Percentiles rank a stretch among this genome's conserved stretches.
Evolutionary conservation across 2,113 vertebrate species (phyloP).

Genomic region (Tamias sibiricus): DNA sequence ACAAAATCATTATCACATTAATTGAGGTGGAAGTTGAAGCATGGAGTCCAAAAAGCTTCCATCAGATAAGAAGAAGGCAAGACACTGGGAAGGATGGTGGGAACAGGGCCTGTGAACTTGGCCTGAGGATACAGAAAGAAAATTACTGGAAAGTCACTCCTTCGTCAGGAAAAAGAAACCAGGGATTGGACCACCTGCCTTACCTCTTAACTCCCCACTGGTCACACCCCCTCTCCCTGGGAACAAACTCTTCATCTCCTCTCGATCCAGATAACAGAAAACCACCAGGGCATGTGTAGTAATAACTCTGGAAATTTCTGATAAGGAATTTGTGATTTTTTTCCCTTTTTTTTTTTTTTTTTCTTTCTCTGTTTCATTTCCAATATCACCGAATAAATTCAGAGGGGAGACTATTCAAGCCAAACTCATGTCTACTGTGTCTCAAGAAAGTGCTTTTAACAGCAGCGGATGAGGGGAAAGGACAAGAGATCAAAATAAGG

Average conservation of each 20-base stretch:
- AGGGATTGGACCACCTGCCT: background rate
- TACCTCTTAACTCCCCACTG: background rate
- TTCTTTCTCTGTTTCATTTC: background rate
- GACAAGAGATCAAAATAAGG: background rate
- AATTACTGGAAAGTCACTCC: background rate
- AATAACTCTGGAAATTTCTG: constrained; percentile 7
- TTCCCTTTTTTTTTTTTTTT: no score
- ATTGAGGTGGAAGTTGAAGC: background rate
- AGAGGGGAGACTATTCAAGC: background rate
- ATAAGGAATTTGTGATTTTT: background rate
- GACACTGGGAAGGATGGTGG: background rate
- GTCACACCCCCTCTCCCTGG: background rate
- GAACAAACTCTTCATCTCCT: background rate
- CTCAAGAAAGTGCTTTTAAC: background rate
- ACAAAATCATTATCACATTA: background rate
- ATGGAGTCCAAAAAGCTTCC: background rate
- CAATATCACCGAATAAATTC: background rate
- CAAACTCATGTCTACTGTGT: background rate
- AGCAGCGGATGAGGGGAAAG: background rate
- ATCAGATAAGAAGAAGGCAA: background rate
- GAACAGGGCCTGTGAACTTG: background rate
- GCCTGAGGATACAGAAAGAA: background rate
- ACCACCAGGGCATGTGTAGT: background rate
- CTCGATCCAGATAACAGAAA: background rate
- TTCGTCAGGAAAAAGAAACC: background rate